A percentile compares a stretch with the other conserved stretches of the same genome.
These are phyloP conservation scores for Pseudotriccus pelzelni DNA, from an alignment of 2,797 vertebrate species.

Conservation along the genomic window DNA sequence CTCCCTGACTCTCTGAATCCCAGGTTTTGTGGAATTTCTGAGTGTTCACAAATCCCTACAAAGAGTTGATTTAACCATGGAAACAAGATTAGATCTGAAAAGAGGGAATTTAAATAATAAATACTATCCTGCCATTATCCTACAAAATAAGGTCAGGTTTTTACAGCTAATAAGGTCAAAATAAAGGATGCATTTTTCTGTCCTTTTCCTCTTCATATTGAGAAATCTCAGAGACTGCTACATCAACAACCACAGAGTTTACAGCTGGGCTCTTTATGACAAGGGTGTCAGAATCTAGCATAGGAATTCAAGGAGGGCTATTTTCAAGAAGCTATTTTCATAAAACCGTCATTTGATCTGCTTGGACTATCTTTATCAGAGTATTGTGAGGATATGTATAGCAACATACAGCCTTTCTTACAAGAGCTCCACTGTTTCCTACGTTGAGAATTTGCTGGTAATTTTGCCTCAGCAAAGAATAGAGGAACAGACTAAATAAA, in stretches of 20 bases:
- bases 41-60: not conserved
- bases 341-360: not conserved
- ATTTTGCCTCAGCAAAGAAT: not conserved
- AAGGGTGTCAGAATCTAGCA: not conserved
- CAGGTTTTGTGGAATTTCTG: not conserved
- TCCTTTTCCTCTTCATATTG: not conserved
- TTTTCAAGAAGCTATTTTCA: slow-evolving; percentile 39
- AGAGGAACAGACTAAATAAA: not conserved
- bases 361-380: slow-evolving; percentile 23
- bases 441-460: not conserved
- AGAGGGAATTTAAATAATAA: not conserved
- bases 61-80: not conserved
- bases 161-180: not conserved
- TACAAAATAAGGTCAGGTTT: not conserved
- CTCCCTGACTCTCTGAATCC: not conserved
- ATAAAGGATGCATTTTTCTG: not conserved
- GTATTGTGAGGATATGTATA: not conserved
- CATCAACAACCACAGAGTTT: not conserved
- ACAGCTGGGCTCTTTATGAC: not conserved
- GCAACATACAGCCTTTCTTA: not conserved
- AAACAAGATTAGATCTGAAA: not conserved
- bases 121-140: not conserved
- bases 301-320: not conserved
- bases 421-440: not conserved
- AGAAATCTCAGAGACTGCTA: not conserved